A percentile compares a stretch with the other conserved stretches of the same genome.
These are phyloP conservation scores for Idaea aversata DNA, from an alignment of 2,888 invertebrate species.

Conservation along the genomic window DNA sequence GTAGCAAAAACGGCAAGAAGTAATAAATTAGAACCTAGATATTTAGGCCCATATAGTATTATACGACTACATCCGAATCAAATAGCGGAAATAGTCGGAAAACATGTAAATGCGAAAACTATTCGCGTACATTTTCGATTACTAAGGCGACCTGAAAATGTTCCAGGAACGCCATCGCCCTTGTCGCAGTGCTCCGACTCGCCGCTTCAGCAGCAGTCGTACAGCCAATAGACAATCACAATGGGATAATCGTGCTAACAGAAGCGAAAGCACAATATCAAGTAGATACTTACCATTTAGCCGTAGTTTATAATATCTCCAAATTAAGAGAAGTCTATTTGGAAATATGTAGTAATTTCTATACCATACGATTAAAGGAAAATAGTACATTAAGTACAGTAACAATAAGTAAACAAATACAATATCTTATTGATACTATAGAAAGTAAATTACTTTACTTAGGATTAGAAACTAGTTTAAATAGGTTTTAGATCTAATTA, in stretches of 20 bases:
- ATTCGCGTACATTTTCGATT: slow-evolving; percentile 32
- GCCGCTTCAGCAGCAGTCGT: slow-evolving; percentile 7
- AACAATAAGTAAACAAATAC: slow-evolving; percentile 4
- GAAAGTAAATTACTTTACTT: no score
- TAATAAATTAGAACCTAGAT: slow-evolving; percentile 26
- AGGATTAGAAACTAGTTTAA: neutral
- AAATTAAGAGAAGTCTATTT: slow-evolving; percentile 6
- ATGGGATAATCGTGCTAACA: slow-evolving; percentile 8
- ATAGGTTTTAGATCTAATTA: slow-evolving; percentile 6
- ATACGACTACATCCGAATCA: slow-evolving; percentile 32
- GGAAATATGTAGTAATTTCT: neutral
- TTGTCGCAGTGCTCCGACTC: slow-evolving; percentile 6
- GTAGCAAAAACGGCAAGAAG: slow-evolving; percentile 33
- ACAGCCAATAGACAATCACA: slow-evolving; percentile 9
- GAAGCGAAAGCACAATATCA: slow-evolving; percentile 10
- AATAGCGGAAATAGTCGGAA: slow-evolving; percentile 34
- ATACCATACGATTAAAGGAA: no score
- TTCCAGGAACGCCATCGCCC: slow-evolving; percentile 22
- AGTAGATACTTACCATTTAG: slow-evolving; percentile 7
- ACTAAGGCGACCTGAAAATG: slow-evolving; percentile 30
- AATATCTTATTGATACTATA: no score
- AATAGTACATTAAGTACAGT: slow-evolving; percentile 3
- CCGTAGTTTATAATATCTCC: slow-evolving; percentile 8
- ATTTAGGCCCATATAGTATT: slow-evolving; percentile 30
- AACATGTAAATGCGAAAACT: slow-evolving; percentile 32